Base-by-base conservation (phyloP, 2,797 vertebrate species). In the Ambastaia sidthimunki region DNA sequence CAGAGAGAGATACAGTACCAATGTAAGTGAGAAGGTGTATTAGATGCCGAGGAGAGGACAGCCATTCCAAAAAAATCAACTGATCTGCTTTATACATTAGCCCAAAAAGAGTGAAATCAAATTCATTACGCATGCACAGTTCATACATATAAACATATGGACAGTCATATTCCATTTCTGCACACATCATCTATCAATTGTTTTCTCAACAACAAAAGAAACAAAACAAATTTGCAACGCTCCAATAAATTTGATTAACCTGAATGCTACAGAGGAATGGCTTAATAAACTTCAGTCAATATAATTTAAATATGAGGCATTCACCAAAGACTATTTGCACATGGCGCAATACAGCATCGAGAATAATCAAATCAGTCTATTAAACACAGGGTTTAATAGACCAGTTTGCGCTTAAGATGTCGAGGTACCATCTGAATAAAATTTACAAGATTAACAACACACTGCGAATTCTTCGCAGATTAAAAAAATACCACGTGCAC, bases 161-260 rank as follows among this genome's bases (percentile, higher is more conserved):
- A 71, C 9, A n/a, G 59, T 57, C 57, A 80, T 28, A 28, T 65
- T 74, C 55, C 44, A 52, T 78, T 78, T 74, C 69, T 48, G 57
- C 31, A 55, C 70, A 54, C 72, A 76, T 68, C 47, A 18, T 70
- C 37, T 75, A 34, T 60, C n/a, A 54, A 4, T 11, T 79, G 28
- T 70, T 80, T 70, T 25, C 59, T 13, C 21, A 70, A 55, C 62
- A 79, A 52, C 52, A 57, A 80, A 80, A 74, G 70, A 78, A 74
- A 78, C 57, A 37, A 63, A 55, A 48, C 44, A 25, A 79, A 83
- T 76, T 77, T 75, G 31, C 80, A 80, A 84, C 28, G 68, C 76
- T 84, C 74, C 83, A 86, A 79, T 86, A 77, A 84, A 69, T 76
- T 72, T 84, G 74, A 86, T 86, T 80, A 86, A 83, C 73, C 63